phyloP scores from a whole-genome alignment of 2,888 invertebrate genomes.

The Cryptophagus acutangulus region DNA sequence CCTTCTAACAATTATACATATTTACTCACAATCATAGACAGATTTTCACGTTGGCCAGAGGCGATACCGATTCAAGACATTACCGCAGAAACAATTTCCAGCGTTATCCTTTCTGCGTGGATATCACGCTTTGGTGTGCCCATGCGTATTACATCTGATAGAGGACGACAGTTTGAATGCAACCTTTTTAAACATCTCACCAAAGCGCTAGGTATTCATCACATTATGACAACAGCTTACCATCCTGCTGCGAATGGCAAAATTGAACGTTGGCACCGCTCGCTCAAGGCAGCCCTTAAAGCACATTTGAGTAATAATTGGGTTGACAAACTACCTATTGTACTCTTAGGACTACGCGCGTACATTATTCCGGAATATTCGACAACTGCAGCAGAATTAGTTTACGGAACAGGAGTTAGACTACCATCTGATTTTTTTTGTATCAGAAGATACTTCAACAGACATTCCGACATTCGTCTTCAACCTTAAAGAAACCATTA shows the following conservation, averaged over 20 bases:
- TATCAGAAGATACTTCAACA: background rate
- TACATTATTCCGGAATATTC: conserved; percentile 4
- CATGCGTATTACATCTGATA: conserved; percentile 20
- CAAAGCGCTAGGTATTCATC: conserved; percentile 11
- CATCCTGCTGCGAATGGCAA: conserved; percentile 21
- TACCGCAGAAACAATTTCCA: conserved; percentile 4
- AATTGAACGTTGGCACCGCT: conserved; percentile 18
- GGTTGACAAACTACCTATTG: conserved; percentile 15
- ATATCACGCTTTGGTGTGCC: conserved; percentile 7
- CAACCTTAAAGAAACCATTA: conserved; percentile 8
- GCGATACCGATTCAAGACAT: conserved; percentile 15
- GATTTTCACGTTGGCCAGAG: conserved; percentile 22
- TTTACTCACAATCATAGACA: conserved; percentile 18
- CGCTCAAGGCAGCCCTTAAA: conserved; percentile 4
- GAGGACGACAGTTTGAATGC: conserved; percentile 5
- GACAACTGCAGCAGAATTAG: conserved; percentile 28
- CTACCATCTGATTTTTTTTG: conserved; percentile 30
- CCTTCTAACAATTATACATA: conserved; percentile 13
- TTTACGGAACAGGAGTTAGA: conserved; percentile 32
- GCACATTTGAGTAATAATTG: conserved; percentile 14
- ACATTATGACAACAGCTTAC: conserved; percentile 22
- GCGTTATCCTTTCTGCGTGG: too few species aligned
- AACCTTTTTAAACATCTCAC: background rate
- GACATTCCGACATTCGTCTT: background rate
- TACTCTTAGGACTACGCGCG: conserved; percentile 8